Evolutionary conservation across 2,888 invertebrate genomes (phyloP).

Genomic region (Tiphia femorata): DNA sequence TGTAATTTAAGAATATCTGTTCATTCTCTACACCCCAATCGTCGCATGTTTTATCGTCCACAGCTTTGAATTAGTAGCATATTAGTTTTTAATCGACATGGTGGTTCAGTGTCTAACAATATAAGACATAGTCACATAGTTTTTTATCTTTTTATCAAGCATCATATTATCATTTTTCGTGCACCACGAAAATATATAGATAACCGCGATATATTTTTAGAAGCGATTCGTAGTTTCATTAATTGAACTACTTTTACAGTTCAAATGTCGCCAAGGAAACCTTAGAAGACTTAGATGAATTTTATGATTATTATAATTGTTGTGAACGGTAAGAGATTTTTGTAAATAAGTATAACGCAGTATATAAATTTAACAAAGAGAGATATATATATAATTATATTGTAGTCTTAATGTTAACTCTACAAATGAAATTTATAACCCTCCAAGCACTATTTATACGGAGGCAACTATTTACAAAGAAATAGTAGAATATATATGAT

Average conservation of each 20-base stretch:
- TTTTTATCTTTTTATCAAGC: too few species aligned
- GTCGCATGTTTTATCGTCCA: too few species aligned
- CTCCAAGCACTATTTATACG: conserved; percentile 17
- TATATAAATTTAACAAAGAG: conserved; percentile 20
- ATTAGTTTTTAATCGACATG: too few species aligned
- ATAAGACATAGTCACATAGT: too few species aligned
- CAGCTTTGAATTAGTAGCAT: too few species aligned
- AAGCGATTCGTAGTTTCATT: neutral
- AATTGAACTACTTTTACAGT: too few species aligned
- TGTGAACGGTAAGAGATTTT: conserved; percentile 30
- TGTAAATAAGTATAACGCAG: conserved; percentile 38
- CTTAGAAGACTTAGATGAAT: conserved; percentile 8
- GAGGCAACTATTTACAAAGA: conserved; percentile 11
- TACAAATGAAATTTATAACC: conserved; percentile 28
- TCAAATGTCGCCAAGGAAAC: neutral
- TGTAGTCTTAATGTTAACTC: conserved; percentile 30
- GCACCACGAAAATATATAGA: too few species aligned
- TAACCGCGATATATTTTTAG: too few species aligned
- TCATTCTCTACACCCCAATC: too few species aligned
- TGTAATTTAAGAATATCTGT: too few species aligned
- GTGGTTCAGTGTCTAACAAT: too few species aligned
- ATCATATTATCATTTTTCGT: too few species aligned
- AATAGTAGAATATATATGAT: conserved; percentile 14
- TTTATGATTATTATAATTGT: conserved; percentile 34
- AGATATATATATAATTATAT: conserved; percentile 14